A percentile compares a stretch with the other conserved stretches of the same genome.
phyloP scores from a whole-genome alignment of 2,113 vertebrate genomes.

The Anarrhichthys ocellatus region DNA sequence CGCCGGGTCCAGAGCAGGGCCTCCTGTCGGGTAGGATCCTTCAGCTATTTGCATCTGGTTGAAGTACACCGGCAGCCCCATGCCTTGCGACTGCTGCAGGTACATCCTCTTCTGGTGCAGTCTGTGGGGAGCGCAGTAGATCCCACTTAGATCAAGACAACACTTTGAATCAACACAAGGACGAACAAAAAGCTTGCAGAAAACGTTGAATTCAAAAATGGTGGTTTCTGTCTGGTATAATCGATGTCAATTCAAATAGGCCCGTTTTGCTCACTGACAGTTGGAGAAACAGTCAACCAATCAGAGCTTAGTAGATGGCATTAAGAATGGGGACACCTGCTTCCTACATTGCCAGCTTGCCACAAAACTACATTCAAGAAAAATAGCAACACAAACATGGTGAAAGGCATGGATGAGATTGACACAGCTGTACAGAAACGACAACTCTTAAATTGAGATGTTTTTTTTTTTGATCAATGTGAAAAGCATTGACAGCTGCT shows the following conservation, averaged over 20 bases:
- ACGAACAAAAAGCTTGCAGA: background rate
- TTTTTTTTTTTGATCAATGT: background rate
- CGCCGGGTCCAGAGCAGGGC: slow-evolving; percentile 84
- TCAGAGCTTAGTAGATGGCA: slow-evolving; percentile 7
- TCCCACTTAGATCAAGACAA: slow-evolving; percentile 19
- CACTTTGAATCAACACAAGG: slow-evolving; percentile 14
- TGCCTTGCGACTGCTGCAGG: slow-evolving; percentile 92
- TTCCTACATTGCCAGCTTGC: background rate
- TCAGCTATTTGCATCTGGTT: slow-evolving; percentile 99
- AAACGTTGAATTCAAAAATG: background rate
- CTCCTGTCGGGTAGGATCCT: slow-evolving; percentile 82
- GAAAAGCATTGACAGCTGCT: background rate
- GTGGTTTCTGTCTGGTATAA: background rate
- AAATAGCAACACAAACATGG: slow-evolving; percentile 10
- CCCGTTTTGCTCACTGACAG: background rate
- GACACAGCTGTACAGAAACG: background rate
- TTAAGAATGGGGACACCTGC: background rate
- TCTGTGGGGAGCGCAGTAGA: slow-evolving; percentile 77
- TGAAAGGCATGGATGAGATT: slow-evolving; percentile 14
- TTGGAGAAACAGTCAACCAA: slow-evolving; percentile 1
- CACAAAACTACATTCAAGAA: background rate
- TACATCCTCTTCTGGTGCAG: slow-evolving; percentile 96
- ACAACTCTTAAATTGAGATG: background rate
- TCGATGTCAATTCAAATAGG: background rate
- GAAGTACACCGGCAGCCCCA: slow-evolving; percentile 91